These are phyloP conservation scores for Chloroceryle inda DNA, from an alignment of 2,797 vertebrate species.

Conservation along the genomic window DNA sequence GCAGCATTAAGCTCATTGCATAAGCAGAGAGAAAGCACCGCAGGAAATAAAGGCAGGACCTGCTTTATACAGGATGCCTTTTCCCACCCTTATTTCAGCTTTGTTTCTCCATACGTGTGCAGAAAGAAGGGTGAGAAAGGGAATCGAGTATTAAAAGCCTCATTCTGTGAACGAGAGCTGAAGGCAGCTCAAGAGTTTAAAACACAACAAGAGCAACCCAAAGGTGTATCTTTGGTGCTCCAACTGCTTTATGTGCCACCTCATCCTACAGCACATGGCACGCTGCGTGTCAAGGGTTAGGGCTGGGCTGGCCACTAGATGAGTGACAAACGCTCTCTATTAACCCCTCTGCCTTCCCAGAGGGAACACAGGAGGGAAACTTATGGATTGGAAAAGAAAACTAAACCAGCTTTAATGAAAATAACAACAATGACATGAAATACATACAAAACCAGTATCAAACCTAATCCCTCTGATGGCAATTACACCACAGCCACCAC, in stretches of 20 bases:
- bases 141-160: neutral
- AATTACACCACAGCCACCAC: neutral
- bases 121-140: neutral
- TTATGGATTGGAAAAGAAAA: neutral
- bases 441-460: neutral
- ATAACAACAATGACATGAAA: neutral
- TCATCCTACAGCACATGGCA: neutral
- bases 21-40: neutral
- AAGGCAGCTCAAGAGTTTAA: neutral
- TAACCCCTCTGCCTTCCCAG: neutral
- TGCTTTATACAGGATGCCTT: neutral
- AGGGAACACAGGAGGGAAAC: neutral
- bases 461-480: neutral
- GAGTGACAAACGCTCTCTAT: neutral
- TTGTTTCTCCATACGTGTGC: neutral
- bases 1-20: neutral
- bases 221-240: neutral
- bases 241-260: neutral
- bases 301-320: neutral
- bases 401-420: neutral
- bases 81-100: neutral
- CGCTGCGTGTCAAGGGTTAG: neutral
- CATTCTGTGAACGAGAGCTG: neutral
- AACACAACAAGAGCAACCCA: neutral
- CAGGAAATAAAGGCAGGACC: neutral